phyloP scores from a whole-genome alignment of 1,140 invertebrate genomes.

The Rhizoglyphus robini region DNA sequence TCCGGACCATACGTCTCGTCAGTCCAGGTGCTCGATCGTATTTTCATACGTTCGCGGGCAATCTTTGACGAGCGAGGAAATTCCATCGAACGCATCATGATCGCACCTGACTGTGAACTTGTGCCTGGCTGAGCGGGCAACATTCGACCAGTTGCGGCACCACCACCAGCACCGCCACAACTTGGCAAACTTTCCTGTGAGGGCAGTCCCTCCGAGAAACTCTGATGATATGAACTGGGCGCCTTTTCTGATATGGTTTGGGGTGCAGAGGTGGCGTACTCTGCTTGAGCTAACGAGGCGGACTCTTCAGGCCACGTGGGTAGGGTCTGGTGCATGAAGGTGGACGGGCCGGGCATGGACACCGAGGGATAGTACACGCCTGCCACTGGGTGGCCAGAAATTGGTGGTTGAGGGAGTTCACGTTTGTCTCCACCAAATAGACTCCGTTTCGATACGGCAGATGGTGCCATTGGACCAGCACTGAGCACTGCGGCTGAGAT shows the following conservation, averaged over 20 bases:
- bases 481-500: conserved; percentile 22
- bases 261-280: neutral
- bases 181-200: neutral
- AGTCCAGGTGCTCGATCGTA: neutral
- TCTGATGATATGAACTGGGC: neutral
- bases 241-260: neutral
- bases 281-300: neutral
- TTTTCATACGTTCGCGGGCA: conserved; percentile 8
- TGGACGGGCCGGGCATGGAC: conserved; percentile 1
- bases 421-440: neutral
- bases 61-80: neutral
- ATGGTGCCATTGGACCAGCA: conserved; percentile 9
- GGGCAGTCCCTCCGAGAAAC: neutral
- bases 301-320: conserved; percentile 2
- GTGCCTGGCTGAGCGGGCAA: neutral
- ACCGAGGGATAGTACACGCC: neutral
- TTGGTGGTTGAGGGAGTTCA: conserved; percentile 27
- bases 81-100: neutral
- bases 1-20: neutral
- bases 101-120: neutral
- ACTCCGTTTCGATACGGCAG: neutral
- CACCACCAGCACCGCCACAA: neutral
- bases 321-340: neutral
- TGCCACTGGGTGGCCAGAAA: no score
- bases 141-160: neutral